Evolutionary conservation across 2,113 vertebrate species (phyloP).

Genomic region (Ancistrus triradiatus): DNA sequence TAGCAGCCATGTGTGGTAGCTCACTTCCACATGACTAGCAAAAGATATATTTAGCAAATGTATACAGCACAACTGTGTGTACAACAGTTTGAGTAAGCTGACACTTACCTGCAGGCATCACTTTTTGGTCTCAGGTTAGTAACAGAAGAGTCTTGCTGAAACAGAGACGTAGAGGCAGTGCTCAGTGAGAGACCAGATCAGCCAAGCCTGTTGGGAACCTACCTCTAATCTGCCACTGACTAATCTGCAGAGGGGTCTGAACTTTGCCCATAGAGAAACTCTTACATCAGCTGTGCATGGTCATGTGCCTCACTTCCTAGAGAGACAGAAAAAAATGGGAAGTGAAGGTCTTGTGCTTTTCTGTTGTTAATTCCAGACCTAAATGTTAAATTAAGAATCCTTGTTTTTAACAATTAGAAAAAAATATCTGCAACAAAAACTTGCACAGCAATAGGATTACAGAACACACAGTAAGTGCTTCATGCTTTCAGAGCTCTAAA

Average conservation of each 20-base stretch:
- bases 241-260: slow-evolving; percentile 55
- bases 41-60: neutral
- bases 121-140: slow-evolving; percentile 20
- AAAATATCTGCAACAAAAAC: no score
- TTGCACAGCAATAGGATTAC: no score
- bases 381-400: neutral
- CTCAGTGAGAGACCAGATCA: slow-evolving; percentile 49
- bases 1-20: neutral
- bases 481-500: no score
- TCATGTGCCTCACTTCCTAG: slow-evolving; percentile 73
- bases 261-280: slow-evolving; percentile 63
- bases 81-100: neutral
- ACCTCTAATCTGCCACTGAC: slow-evolving; percentile 32
- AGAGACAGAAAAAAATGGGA: slow-evolving; percentile 59
- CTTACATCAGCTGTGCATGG: slow-evolving; percentile 61
- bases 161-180: slow-evolving; percentile 22
- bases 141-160: slow-evolving; percentile 25
- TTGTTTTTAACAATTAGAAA: no score
- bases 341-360: slow-evolving; percentile 58
- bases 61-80: no score
- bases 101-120: slow-evolving; percentile 63
- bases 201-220: slow-evolving; percentile 39
- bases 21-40: neutral
- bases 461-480: no score
- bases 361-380: neutral